A percentile compares a stretch with the other conserved stretches of the same genome.
Conservation (phyloP, 2,888 invertebrate genomes). For the Cerastis rubricosa region DNA sequence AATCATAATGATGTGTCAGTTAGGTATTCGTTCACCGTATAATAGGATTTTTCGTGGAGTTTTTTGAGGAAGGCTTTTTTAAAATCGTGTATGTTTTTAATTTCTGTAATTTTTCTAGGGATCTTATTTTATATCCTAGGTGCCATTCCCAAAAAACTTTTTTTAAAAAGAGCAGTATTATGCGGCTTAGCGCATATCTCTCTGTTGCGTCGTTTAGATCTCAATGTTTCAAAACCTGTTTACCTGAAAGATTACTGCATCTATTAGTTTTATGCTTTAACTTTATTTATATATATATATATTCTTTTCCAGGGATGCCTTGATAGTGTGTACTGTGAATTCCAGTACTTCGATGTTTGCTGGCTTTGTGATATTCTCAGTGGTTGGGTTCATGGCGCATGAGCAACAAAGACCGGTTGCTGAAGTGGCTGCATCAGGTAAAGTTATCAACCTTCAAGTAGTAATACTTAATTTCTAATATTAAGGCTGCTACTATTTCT, state of each 20-base stretch:
- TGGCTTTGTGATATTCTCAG: constrained; percentile 98
- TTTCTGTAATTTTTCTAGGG: too few relatives aligned
- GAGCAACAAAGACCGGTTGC: constrained; percentile 97
- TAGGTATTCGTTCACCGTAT: too few relatives aligned
- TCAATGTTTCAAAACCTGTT: too few relatives aligned
- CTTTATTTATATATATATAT: background rate
- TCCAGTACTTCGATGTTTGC: constrained; percentile 98
- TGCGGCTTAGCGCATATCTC: too few relatives aligned
- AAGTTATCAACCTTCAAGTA: background rate
- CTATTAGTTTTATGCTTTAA: background rate
- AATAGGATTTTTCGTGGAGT: too few relatives aligned
- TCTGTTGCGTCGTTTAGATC: too few relatives aligned
- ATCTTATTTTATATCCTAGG: too few relatives aligned
- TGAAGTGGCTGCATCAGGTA: constrained; percentile 98
- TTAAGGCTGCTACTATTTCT: background rate
- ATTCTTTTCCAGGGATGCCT: constrained; percentile 93
- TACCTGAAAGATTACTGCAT: background rate
- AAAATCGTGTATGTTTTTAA: too few relatives aligned
- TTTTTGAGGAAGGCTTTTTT: too few relatives aligned
- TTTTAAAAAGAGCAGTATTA: too few relatives aligned
- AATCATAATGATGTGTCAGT: too few relatives aligned
- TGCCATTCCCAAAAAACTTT: too few relatives aligned
- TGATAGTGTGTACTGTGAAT: constrained; percentile 97
- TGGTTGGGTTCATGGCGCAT: constrained; percentile 98
- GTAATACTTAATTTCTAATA: background rate